These are phyloP conservation scores for Onychomys leucogaster DNA, from an alignment of 2,797 vertebrate species.

Conservation along the genomic window DNA sequence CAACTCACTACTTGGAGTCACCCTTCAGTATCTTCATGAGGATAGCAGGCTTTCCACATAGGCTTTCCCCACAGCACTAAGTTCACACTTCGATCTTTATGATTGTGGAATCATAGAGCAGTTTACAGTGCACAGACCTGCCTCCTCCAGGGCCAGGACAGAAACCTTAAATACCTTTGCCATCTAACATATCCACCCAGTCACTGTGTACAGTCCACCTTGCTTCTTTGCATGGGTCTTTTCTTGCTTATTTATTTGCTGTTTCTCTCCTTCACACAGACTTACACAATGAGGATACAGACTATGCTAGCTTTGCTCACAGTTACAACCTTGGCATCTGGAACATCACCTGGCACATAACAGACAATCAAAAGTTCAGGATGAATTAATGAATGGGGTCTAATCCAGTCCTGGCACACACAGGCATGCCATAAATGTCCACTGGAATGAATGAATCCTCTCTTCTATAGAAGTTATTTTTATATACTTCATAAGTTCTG, in stretches of 20 bases:
- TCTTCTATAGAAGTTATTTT: not conserved
- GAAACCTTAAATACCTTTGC: not conserved
- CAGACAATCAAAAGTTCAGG: not conserved
- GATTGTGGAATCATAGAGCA: not conserved
- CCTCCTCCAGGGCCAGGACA: not conserved
- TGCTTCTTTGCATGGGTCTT: not conserved
- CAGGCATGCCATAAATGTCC: not conserved
- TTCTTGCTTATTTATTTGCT: not conserved
- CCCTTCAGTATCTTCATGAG: not conserved
- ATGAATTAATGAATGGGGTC: not conserved
- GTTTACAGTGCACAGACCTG: not conserved
- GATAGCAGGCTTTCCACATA: not conserved
- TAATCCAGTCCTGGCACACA: slow-evolving; percentile 3
- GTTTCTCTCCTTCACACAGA: not conserved
- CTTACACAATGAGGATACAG: not conserved
- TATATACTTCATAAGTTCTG: not conserved
- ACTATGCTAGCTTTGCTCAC: not conserved
- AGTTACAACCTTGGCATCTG: not conserved
- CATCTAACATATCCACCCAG: not conserved
- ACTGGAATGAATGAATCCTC: not conserved
- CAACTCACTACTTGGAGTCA: not conserved
- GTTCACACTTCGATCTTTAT: not conserved
- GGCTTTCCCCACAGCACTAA: not conserved
- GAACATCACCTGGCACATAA: not conserved
- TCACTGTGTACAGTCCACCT: not conserved